A percentile compares a stretch with the other conserved stretches of the same genome.
Evolutionary conservation across 2,113 vertebrate genomes (phyloP).

Genomic region (Calidris pugnax): DNA sequence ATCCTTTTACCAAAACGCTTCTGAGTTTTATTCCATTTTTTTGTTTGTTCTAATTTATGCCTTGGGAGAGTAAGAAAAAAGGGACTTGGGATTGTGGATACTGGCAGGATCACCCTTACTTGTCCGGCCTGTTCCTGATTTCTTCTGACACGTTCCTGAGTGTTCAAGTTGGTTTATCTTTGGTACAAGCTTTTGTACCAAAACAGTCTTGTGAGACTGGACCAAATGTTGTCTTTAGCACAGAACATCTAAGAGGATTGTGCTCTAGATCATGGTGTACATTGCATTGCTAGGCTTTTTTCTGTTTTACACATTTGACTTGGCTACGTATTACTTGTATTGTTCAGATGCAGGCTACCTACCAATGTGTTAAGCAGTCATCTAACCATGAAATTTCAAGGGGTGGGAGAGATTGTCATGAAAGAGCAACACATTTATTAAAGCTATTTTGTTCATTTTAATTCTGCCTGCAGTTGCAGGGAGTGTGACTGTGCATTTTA

Average conservation of each 20-base stretch:
- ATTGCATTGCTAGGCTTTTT: neutral
- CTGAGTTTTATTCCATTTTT: neutral
- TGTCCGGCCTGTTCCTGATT: rapidly evolving
- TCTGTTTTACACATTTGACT: neutral
- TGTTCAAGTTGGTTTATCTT: neutral
- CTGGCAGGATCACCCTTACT: neutral
- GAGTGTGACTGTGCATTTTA: constrained; percentile 19
- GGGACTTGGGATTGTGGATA: neutral
- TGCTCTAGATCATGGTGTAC: neutral
- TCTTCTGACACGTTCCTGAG: rapidly evolving
- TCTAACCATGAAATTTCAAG: neutral
- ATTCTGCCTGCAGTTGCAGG: neutral
- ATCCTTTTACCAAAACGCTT: neutral
- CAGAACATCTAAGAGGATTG: neutral
- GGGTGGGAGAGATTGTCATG: neutral
- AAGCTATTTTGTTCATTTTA: neutral
- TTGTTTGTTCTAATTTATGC: neutral
- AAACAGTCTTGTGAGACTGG: neutral
- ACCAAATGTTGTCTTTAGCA: neutral
- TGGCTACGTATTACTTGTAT: neutral
- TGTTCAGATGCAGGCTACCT: neutral
- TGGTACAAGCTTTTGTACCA: neutral
- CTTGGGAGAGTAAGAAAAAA: neutral
- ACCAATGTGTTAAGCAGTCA: neutral
- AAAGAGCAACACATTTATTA: neutral